A percentile compares a stretch with the other conserved stretches of the same genome.
These are phyloP conservation scores for Scrobipalpa costella DNA, from an alignment of 2,888 invertebrate species.

Conservation along the genomic window DNA sequence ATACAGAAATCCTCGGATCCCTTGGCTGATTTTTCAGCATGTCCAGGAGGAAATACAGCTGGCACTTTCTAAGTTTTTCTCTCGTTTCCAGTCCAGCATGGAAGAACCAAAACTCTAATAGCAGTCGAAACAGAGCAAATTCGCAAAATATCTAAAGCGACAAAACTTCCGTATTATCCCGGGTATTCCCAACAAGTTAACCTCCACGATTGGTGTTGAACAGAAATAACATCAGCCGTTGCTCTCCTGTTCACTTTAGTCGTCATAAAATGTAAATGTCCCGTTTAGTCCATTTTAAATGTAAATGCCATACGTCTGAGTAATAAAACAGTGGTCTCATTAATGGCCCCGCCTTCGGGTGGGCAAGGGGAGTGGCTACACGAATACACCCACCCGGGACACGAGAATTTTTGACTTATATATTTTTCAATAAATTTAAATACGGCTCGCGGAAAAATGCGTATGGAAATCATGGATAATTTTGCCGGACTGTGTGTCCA, in stretches of 20 bases:
- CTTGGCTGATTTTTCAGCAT: no score
- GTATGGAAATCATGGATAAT: slow-evolving; percentile 3
- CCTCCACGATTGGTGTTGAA: slow-evolving; percentile 1
- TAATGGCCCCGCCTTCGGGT: slow-evolving; percentile 62
- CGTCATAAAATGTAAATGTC: slow-evolving; percentile 35
- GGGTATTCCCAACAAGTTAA: background rate
- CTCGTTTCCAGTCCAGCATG: no score
- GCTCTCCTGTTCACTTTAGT: slow-evolving; percentile 14
- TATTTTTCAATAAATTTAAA: slow-evolving; percentile 13
- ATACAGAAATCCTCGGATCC: no score
- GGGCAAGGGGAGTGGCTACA: slow-evolving; percentile 47
- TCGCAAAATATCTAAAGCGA: background rate
- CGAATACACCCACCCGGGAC: slow-evolving; percentile 40
- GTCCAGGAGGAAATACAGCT: no score
- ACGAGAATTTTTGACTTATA: slow-evolving; percentile 23
- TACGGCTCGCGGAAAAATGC: background rate
- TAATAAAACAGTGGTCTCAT: slow-evolving; percentile 52
- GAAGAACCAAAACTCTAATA: background rate
- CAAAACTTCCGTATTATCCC: background rate
- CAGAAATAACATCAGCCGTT: slow-evolving; percentile 3
- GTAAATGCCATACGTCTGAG: slow-evolving; percentile 35
- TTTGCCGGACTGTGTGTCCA: background rate
- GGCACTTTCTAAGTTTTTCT: no score
- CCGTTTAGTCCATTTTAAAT: slow-evolving; percentile 32
- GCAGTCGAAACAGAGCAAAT: background rate